phyloP scores from a whole-genome alignment of 2,113 vertebrate genomes.

The Gadus macrocephalus region DNA sequence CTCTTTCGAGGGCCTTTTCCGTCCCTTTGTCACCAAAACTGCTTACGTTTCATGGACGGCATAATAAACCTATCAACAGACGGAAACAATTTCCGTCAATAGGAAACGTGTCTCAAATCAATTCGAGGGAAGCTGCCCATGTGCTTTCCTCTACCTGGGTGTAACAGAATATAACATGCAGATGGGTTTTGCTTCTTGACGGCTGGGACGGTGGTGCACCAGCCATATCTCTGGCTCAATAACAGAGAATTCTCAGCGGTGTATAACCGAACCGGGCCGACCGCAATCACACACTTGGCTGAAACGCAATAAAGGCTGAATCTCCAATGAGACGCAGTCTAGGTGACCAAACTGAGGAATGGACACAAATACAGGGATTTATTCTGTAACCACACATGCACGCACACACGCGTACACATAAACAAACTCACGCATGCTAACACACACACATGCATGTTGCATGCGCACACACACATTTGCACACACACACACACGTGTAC shows the following conservation, averaged over 20 bases:
- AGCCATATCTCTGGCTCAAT: slow-evolving; percentile 21
- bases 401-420: background rate
- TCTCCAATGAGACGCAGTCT: slow-evolving; percentile 40
- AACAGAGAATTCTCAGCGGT: slow-evolving; percentile 27
- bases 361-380: slow-evolving; percentile 25
- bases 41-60: slow-evolving; percentile 49
- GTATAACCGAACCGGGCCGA: slow-evolving; percentile 5
- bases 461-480: too few species aligned
- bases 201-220: slow-evolving; percentile 39
- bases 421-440: too few species aligned
- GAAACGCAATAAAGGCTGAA: slow-evolving; percentile 37
- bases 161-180: slow-evolving; percentile 13
- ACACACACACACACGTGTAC: too few species aligned
- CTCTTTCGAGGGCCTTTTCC: slow-evolving; percentile 10
- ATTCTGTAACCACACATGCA: slow-evolving; percentile 1
- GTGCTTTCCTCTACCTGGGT: slow-evolving; percentile 18
- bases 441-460: too few species aligned
- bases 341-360: slow-evolving; percentile 40
- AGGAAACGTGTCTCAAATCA: slow-evolving; percentile 38
- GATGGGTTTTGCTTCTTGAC: slow-evolving; percentile 30
- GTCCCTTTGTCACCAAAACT: slow-evolving; percentile 30
- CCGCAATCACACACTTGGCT: slow-evolving; percentile 46
- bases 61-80: slow-evolving; percentile 51
- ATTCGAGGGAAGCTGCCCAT: background rate
- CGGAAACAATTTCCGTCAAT: slow-evolving; percentile 37